Percentiles rank a stretch among this genome's conserved stretches.
phyloP scores from a whole-genome alignment of 2,888 invertebrate genomes.

The Rapana venosa region DNA sequence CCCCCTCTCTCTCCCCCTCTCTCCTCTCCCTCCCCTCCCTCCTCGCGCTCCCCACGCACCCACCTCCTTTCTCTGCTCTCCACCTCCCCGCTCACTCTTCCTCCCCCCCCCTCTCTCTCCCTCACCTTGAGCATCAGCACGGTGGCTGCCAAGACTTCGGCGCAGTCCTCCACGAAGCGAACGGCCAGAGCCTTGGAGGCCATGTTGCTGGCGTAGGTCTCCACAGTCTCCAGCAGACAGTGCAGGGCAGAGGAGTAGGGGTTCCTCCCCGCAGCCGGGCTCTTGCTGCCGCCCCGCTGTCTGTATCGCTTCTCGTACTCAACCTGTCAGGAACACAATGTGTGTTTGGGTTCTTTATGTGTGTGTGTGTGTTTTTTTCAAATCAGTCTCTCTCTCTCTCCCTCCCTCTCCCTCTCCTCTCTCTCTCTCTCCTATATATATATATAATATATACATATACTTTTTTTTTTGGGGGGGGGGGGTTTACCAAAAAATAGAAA shows the following conservation, averaged over 20 bases:
- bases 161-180: conserved; percentile 48
- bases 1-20: neutral
- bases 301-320: conserved; percentile 41
- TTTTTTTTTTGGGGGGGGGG: too few relatives aligned
- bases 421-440: too few relatives aligned
- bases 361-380: too few relatives aligned
- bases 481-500: too few relatives aligned
- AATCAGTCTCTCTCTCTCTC: too few relatives aligned
- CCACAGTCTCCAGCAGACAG: conserved; percentile 65
- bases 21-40: too few relatives aligned
- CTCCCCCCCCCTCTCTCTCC: neutral
- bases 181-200: conserved; percentile 46
- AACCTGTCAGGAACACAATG: conserved; percentile 5
- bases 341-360: neutral
- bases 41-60: neutral
- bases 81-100: neutral
- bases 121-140: conserved; percentile 37
- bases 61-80: neutral
- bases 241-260: conserved; percentile 63
- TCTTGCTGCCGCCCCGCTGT: conserved; percentile 7
- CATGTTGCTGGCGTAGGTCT: conserved; percentile 58
- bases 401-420: too few relatives aligned
- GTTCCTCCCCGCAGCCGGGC: conserved; percentile 32
- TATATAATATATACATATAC: too few relatives aligned
- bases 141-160: conserved; percentile 20